A percentile compares a stretch with the other conserved stretches of the same genome.
These are phyloP conservation scores for Polymixis lichenea DNA, from an alignment of 2,888 invertebrate species.

Conservation along the genomic window DNA sequence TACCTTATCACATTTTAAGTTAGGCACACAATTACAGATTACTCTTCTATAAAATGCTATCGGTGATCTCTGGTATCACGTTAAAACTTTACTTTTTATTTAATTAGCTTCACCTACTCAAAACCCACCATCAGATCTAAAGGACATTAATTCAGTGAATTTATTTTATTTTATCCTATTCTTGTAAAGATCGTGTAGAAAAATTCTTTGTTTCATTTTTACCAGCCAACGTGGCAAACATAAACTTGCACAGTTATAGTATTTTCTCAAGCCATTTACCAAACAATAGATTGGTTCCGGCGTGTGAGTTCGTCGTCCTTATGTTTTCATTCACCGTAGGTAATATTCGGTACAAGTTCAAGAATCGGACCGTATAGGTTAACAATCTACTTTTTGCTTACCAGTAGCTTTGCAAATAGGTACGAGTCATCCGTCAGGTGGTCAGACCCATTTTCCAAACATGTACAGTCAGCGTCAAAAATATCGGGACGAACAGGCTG, in stretches of 20 bases:
- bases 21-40: too few species aligned
- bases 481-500: too few species aligned
- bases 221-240: slow-evolving; percentile 4
- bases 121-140: too few species aligned
- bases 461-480: too few species aligned
- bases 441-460: too few species aligned
- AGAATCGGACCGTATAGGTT: slow-evolving; percentile 27
- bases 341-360: slow-evolving; percentile 42
- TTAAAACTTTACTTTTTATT: too few species aligned
- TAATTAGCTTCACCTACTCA: too few species aligned
- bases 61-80: too few species aligned
- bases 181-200: too few species aligned
- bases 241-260: background rate
- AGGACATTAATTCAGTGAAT: too few species aligned
- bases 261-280: slow-evolving; percentile 32
- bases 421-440: background rate
- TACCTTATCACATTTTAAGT: too few species aligned
- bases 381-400: slow-evolving; percentile 13
- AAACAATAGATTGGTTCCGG: slow-evolving; percentile 38
- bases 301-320: slow-evolving; percentile 48
- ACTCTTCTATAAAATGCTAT: too few species aligned
- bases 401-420: background rate
- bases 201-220: background rate
- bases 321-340: slow-evolving; percentile 29
- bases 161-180: background rate